phyloP scores from a whole-genome alignment of 2,888 invertebrate species.

The Drosophila mimetica region DNA sequence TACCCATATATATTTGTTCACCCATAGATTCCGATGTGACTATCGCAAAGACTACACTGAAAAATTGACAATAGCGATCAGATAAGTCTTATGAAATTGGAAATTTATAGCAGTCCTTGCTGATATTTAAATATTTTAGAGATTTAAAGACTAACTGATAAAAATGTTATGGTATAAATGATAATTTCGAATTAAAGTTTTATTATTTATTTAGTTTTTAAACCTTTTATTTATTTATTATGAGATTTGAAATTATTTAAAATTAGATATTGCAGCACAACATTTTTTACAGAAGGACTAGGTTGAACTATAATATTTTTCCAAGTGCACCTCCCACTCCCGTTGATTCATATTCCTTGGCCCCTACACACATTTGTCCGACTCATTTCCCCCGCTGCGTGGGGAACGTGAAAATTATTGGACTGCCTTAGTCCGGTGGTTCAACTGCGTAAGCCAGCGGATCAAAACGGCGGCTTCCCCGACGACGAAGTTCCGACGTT shows the following conservation, averaged over 20 bases:
- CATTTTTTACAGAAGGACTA: too few species aligned
- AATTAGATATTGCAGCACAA: too few species aligned
- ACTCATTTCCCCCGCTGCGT: slow-evolving; percentile 51
- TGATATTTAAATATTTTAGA: background rate
- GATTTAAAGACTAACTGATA: background rate
- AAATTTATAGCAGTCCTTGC: background rate
- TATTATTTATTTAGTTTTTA: too few species aligned
- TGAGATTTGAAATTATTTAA: too few species aligned
- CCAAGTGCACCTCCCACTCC: slow-evolving; percentile 16
- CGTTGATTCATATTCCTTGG: slow-evolving; percentile 18
- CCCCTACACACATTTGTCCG: slow-evolving; percentile 45
- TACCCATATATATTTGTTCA: slow-evolving; percentile 12
- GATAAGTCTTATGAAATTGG: background rate
- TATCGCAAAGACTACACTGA: slow-evolving; percentile 14
- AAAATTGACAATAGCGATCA: background rate
- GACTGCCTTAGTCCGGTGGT: slow-evolving; percentile 75
- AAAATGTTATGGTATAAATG: too few species aligned
- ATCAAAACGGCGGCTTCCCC: slow-evolving; percentile 63
- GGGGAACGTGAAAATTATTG: slow-evolving; percentile 76
- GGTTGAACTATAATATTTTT: background rate
- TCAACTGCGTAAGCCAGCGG: slow-evolving; percentile 72
- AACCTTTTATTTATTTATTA: too few species aligned
- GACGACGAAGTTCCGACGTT: slow-evolving; percentile 64
- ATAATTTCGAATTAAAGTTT: too few species aligned
- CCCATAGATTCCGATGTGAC: slow-evolving; percentile 33